These are phyloP conservation scores for Eupithecia inturbata DNA, from an alignment of 2,888 invertebrate genomes.

Conservation along the genomic window DNA sequence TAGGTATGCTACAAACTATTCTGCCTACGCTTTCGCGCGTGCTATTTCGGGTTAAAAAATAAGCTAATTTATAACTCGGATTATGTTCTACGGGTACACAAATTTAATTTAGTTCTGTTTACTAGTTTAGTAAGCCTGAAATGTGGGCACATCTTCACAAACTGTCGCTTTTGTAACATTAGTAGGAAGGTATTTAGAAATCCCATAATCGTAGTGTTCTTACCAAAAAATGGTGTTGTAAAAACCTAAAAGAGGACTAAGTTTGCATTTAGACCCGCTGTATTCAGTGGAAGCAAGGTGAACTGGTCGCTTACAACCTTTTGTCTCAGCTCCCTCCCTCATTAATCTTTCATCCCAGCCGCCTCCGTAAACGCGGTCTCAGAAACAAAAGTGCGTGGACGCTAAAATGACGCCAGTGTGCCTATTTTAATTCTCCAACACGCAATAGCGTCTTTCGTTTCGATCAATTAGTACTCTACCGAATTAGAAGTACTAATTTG, in stretches of 20 bases:
- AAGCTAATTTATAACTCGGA: not conserved
- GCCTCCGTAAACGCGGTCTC: slow-evolving; percentile 46
- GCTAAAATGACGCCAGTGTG: slow-evolving; percentile 41
- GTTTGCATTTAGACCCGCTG: not conserved
- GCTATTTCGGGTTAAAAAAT: not conserved
- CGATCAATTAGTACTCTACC: no score
- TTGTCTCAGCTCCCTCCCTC: slow-evolving; percentile 46
- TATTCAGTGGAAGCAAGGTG: slow-evolving; percentile 12
- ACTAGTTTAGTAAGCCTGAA: no score
- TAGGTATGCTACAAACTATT: no score
- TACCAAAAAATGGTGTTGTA: no score
- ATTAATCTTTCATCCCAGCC: slow-evolving; percentile 61
- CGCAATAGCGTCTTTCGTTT: no score
- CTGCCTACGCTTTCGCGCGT: not conserved
- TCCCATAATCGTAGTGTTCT: not conserved
- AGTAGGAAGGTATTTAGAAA: not conserved
- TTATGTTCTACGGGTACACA: not conserved
- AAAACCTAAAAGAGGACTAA: not conserved
- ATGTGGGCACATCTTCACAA: no score
- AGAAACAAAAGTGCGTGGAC: slow-evolving; percentile 46
- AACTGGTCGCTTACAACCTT: slow-evolving; percentile 39
- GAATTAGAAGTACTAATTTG: no score
- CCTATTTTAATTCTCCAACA: not conserved
- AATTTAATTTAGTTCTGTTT: no score
- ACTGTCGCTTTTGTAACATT: no score